Percentiles rank a stretch among this genome's conserved stretches.
Evolutionary conservation across 2,113 vertebrate species (phyloP).

Genomic region (Heloderma charlesbogerti): DNA sequence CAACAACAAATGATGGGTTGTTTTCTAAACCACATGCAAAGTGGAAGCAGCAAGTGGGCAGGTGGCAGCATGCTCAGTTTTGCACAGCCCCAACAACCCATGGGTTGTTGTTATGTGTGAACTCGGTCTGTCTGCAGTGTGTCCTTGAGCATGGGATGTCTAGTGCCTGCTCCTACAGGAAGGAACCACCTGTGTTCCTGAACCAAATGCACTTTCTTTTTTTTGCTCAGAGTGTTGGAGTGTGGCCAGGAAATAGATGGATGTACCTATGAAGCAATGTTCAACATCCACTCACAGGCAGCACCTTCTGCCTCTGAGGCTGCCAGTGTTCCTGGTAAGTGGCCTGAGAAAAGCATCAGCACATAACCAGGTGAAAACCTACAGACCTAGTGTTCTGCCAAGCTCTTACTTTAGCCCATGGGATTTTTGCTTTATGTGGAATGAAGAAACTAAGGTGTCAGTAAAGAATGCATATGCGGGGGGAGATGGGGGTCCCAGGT

Average conservation of each 20-base stretch:
- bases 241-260: conserved; percentile 82
- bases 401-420: neutral
- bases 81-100: no score
- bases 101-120: no score
- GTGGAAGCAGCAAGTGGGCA: no score
- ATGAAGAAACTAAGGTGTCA: neutral
- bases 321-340: conserved; percentile 80
- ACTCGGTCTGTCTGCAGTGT: neutral
- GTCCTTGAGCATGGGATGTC: neutral
- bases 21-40: no score
- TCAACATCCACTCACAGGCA: conserved; percentile 88
- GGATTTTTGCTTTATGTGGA: neutral
- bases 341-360: neutral
- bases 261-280: conserved; percentile 93
- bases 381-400: neutral
- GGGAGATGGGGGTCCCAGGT: neutral
- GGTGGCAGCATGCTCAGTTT: no score
- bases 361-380: neutral
- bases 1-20: no score
- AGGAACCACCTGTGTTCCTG: neutral
- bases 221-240: conserved; percentile 68
- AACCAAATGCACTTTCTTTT: neutral
- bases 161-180: neutral
- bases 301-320: conserved; percentile 54
- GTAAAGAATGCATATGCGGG: neutral